These are phyloP conservation scores for Gorilla gorilla DNA, from an alignment of 2,113 vertebrate species.

Conservation along the genomic window DNA sequence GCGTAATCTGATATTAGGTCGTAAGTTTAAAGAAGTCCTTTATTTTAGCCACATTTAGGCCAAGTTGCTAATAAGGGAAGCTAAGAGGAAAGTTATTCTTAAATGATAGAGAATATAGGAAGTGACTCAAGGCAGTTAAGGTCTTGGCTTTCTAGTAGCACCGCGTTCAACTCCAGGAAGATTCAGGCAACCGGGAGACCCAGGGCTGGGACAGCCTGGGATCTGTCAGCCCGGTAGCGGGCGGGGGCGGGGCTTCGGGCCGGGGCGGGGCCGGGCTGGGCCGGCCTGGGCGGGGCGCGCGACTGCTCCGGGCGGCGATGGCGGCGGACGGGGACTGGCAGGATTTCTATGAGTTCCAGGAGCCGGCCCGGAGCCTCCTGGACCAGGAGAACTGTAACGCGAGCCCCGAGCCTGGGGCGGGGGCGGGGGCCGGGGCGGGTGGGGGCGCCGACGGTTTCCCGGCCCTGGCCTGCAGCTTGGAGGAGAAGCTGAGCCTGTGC, in stretches of 20 bases:
- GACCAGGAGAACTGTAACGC: slow-evolving; percentile 86
- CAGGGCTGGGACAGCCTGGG: rapidly evolving
- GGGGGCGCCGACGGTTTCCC: slow-evolving; percentile 87
- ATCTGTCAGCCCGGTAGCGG: rapidly evolving
- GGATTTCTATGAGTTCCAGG: slow-evolving; percentile 96
- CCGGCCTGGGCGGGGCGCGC: background rate
- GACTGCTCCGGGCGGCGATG: slow-evolving; percentile 83
- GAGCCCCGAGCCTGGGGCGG: slow-evolving; percentile 50
- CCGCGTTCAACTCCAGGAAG: background rate
- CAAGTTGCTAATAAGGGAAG: background rate
- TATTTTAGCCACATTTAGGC: background rate
- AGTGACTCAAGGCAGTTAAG: background rate
- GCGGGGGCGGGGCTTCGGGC: rapidly evolving
- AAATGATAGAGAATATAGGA: background rate
- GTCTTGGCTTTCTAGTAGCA: background rate
- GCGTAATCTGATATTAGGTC: background rate
- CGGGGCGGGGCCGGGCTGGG: rapidly evolving
- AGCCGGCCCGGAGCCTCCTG: slow-evolving; percentile 80
- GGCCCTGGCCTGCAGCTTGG: slow-evolving; percentile 90
- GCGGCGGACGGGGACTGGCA: slow-evolving; percentile 98
- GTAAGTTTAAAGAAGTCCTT: background rate
- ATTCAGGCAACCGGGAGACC: background rate
- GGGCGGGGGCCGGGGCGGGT: background rate
- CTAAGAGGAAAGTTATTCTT: background rate
- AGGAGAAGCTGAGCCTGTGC: slow-evolving; percentile 92